Evolutionary conservation across 2,797 vertebrate genomes (phyloP).

Genomic region (Neopelma chrysocephalum): DNA sequence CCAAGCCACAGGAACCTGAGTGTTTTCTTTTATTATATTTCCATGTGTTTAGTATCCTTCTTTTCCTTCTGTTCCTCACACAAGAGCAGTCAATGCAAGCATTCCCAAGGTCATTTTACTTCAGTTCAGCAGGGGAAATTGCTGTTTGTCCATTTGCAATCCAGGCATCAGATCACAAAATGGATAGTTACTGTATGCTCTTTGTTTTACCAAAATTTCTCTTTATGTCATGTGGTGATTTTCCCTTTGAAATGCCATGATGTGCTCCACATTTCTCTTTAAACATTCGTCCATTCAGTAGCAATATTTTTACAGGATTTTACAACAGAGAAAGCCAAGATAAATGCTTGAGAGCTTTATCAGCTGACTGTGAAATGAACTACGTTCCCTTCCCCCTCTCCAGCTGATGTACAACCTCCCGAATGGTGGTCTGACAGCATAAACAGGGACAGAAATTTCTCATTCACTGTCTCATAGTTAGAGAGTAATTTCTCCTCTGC

Average conservation of each 20-base stretch:
- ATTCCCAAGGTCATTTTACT: not conserved
- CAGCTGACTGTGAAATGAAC: constrained; percentile 46
- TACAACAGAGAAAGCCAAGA: constrained; percentile 12
- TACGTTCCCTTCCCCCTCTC: not conserved
- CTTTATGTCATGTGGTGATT: not conserved
- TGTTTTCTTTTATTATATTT: not conserved
- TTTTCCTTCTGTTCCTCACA: not conserved
- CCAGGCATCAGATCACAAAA: not conserved
- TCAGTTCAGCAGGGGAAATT: not conserved
- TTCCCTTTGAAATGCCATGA: not conserved
- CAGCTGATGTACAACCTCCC: not conserved
- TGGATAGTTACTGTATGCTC: not conserved
- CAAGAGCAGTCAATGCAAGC: not conserved
- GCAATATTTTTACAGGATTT: constrained; percentile 13
- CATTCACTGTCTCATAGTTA: constrained; percentile 35
- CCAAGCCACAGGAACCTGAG: accelerated
- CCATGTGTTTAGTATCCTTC: not conserved
- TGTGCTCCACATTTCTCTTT: not conserved
- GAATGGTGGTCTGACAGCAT: constrained; percentile 35
- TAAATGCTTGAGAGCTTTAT: constrained; percentile 16
- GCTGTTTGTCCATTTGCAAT: not conserved
- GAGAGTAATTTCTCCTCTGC: constrained; percentile 51
- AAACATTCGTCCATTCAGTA: not conserved
- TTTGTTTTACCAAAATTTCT: not conserved
- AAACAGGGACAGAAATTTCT: constrained; percentile 42